phyloP scores from a whole-genome alignment of 2,888 invertebrate genomes.

The Acronicta alni region DNA sequence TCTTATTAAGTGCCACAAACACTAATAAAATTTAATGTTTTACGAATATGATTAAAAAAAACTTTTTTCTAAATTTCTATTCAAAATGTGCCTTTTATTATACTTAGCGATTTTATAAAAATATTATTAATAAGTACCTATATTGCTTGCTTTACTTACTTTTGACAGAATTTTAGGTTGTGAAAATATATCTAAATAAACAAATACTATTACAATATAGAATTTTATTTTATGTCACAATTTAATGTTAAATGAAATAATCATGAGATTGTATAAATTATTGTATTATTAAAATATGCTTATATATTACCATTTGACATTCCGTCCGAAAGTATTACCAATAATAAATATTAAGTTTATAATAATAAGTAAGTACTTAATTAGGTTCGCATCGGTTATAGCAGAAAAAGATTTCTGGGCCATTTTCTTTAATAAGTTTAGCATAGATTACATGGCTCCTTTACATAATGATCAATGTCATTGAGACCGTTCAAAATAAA shows the following conservation, averaged over 20 bases:
- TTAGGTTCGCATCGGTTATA: constrained; percentile 49
- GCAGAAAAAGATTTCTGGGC: constrained; percentile 64
- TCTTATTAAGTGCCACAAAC: constrained; percentile 61
- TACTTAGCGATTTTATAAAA: constrained; percentile 26
- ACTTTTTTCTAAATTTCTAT: constrained; percentile 37
- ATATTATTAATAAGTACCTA: constrained; percentile 12
- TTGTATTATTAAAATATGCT: constrained; percentile 43
- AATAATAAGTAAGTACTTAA: constrained; percentile 44
- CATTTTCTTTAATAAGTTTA: constrained; percentile 61
- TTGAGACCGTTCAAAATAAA: background rate
- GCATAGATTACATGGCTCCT: constrained; percentile 44
- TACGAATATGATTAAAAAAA: constrained; percentile 28
- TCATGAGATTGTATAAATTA: constrained; percentile 55
- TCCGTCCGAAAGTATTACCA: constrained; percentile 86
- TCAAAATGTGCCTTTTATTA: constrained; percentile 54
- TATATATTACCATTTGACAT: constrained; percentile 67
- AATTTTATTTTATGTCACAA: constrained; percentile 68
- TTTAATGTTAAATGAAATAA: constrained; percentile 56
- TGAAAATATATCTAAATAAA: constrained; percentile 65
- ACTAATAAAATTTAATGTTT: constrained; percentile 37
- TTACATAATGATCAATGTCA: constrained; percentile 30
- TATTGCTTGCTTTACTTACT: constrained; percentile 17
- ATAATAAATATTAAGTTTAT: constrained; percentile 61
- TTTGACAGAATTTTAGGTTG: constrained; percentile 69
- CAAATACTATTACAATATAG: constrained; percentile 9